These are phyloP conservation scores for Sigmodon hispidus DNA, from an alignment of 2,113 vertebrate species.

Conservation along the genomic window DNA sequence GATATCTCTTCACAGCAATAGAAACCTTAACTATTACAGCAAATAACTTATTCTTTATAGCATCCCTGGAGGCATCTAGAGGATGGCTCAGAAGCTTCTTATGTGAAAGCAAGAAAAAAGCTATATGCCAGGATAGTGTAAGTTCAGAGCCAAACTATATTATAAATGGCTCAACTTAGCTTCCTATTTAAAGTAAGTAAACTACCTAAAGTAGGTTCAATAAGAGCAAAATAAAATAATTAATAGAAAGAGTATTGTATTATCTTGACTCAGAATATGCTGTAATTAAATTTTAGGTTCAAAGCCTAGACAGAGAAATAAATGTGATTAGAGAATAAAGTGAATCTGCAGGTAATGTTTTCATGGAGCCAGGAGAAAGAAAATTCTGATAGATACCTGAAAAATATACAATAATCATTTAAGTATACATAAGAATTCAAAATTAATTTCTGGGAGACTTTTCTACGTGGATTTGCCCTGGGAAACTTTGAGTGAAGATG, in stretches of 20 bases:
- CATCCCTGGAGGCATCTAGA: neutral
- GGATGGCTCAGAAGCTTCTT: too few relatives aligned
- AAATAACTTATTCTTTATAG: neutral
- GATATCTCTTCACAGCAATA: neutral
- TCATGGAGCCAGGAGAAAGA: neutral
- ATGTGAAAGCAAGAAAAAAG: neutral
- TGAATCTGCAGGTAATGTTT: neutral
- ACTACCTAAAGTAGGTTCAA: neutral
- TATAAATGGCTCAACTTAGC: neutral
- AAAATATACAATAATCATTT: neutral
- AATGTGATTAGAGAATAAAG: slow-evolving; percentile 21
- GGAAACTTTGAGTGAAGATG: neutral
- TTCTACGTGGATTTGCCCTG: neutral
- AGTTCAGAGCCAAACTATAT: neutral
- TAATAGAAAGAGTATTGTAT: slow-evolving; percentile 8
- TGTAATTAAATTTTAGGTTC: slow-evolving; percentile 36
- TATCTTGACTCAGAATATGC: neutral
- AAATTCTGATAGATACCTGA: neutral
- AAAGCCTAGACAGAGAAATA: neutral
- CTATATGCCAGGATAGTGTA: neutral
- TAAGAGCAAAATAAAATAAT: neutral
- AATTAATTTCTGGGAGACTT: neutral
- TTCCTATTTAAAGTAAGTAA: too few relatives aligned
- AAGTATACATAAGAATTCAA: neutral
- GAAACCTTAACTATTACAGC: neutral